phyloP scores from a whole-genome alignment of 2,113 vertebrate species.

The Phyllostomus hastatus region DNA sequence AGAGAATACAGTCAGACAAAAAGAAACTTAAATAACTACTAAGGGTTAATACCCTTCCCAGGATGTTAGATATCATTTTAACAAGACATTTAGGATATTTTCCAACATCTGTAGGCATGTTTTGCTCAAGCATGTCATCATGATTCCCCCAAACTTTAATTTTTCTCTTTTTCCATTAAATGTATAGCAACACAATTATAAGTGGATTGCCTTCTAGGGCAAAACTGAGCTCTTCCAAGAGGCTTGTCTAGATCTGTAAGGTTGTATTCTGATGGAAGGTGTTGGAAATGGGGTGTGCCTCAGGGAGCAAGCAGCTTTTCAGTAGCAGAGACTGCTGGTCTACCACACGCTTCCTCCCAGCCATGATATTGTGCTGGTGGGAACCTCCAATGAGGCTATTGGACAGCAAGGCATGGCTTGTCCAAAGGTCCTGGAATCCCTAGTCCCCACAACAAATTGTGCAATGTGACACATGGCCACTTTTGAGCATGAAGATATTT shows the following conservation, averaged over 20 bases:
- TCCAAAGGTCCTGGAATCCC: background rate
- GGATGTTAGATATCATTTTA: background rate
- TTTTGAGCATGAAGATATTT: background rate
- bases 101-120: background rate
- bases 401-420: background rate
- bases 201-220: background rate
- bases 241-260: background rate
- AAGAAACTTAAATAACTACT: background rate
- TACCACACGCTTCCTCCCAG: background rate
- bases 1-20: background rate
- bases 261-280: background rate
- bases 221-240: background rate
- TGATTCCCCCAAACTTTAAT: background rate
- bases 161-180: background rate
- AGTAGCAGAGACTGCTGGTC: background rate
- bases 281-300: background rate
- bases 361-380: accelerated
- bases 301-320: background rate
- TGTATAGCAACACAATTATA: background rate
- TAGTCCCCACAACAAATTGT: too few species aligned
- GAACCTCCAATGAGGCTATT: background rate
- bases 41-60: background rate
- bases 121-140: background rate
- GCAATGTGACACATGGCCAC: background rate
- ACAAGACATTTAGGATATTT: background rate